A percentile compares a stretch with the other conserved stretches of the same genome.
These are phyloP conservation scores for Philotrypesis tridentata DNA, from an alignment of 1,140 invertebrate genomes.

Conservation along the genomic window DNA sequence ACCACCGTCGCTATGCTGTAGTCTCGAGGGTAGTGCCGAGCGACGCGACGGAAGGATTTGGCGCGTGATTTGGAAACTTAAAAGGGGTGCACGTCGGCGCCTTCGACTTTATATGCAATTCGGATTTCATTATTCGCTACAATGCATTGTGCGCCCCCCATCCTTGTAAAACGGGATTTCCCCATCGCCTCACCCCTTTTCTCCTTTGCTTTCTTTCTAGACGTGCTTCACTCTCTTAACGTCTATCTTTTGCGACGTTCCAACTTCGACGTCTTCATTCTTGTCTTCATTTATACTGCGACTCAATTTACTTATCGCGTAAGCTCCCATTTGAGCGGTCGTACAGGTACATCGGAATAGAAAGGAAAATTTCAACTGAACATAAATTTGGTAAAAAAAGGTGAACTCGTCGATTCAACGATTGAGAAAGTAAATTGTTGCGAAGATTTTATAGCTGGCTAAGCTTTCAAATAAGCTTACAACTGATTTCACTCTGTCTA, in stretches of 20 bases:
- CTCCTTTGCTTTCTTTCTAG: neutral
- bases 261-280: neutral
- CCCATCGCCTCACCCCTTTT: neutral
- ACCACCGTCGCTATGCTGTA: neutral
- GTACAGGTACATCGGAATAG: neutral
- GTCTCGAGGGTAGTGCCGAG: neutral
- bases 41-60: neutral
- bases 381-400: neutral
- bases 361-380: neutral
- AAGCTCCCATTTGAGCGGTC: neutral
- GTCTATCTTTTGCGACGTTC: neutral
- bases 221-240: neutral
- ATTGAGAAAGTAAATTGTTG: neutral
- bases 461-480: neutral
- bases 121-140: slow-evolving; percentile 36
- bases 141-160: neutral
- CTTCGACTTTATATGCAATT: slow-evolving; percentile 21
- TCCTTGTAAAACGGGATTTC: slow-evolving; percentile 26
- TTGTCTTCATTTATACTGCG: neutral
- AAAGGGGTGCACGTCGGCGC: neutral
- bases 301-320: neutral
- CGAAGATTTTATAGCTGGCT: neutral
- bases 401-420: neutral
- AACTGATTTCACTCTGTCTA: neutral
- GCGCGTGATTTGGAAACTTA: slow-evolving; percentile 38